Evolutionary conservation across 2,113 vertebrate species (phyloP), one percentile per base, ranked within the genome.

Genomic region (Sinocyclocheilus maitianheensis): DNA sequence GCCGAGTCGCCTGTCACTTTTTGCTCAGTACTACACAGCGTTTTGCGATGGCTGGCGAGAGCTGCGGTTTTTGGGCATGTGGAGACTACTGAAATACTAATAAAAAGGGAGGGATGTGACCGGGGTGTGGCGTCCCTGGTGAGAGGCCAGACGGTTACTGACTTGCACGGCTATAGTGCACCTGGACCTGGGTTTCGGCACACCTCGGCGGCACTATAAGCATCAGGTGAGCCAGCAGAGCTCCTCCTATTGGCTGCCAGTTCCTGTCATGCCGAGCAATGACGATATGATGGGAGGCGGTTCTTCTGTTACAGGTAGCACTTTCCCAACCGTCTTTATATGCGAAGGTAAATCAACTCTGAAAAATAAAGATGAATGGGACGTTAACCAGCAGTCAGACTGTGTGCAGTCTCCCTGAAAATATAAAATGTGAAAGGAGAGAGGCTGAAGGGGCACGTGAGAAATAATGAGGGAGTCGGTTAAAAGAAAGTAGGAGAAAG

Each of bases 331-430:
- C 77, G 26, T 84, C 83, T 78, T 85, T 85, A 63, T 84, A 51
- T 18, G 81, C 88, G 53, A 75, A 67, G 65, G 81, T 81, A 74
- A 85, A 90, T 78, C 90, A 90, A 87, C 37, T 88, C 85, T 82
- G 60, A 26, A 74, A 89, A 53, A 58, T 71, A 74, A 43, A 51
- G 62, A 60, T 8, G 10, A 81, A 81, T 72, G 58, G 14, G 40
- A 72, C 22, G 30, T n/a, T 55, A 77, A 63, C 77, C 63, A 80
- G 58, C 77, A 37, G 30, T 43, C 43, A 67, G 84, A 67, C 76
- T 69, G 43, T 88, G 91, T 87, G 89, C 89, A 89, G 90, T 89
- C 93, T 93, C 86, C 81, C 87, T 58, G 26, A 69, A 85, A 83
- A 55, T 46, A 75, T 26, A 72, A 55, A 43, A 63, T 77, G 48